Percentiles rank a stretch among this genome's conserved stretches.
phyloP scores from a whole-genome alignment of 2,113 vertebrate genomes.

The Cheilinus undulatus region DNA sequence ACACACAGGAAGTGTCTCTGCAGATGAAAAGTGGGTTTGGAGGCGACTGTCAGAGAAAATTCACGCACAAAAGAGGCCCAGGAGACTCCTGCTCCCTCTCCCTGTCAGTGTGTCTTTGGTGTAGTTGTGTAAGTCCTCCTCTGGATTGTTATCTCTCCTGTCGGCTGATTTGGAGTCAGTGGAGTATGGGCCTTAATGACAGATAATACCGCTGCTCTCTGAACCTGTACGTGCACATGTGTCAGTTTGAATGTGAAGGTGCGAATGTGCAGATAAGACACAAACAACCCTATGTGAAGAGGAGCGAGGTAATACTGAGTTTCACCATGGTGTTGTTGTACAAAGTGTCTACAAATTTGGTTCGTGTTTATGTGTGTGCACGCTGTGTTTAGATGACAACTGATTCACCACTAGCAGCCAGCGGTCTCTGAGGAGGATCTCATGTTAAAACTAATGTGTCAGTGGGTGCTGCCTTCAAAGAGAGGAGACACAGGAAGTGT shows the following conservation, averaged over 20 bases:
- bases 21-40: neutral
- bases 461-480: neutral
- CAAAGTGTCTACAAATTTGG: conserved; percentile 2
- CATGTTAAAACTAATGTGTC: conserved; percentile 32
- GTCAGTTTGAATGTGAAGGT: neutral
- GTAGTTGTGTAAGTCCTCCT: conserved; percentile 2
- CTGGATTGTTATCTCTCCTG: conserved; percentile 35
- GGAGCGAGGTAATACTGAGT: conserved; percentile 26
- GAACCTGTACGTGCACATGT: conserved; percentile 3
- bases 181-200: conserved; percentile 55
- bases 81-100: neutral
- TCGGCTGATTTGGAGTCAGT: conserved; percentile 55
- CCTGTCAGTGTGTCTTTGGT: neutral
- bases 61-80: neutral
- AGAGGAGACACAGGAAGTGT: neutral
- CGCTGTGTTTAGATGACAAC: conserved; percentile 29
- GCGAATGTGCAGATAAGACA: conserved; percentile 34
- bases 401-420: conserved; percentile 28
- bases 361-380: neutral
- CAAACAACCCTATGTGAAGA: neutral
- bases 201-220: conserved; percentile 32
- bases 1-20: neutral
- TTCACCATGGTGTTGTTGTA: neutral
- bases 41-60: neutral
- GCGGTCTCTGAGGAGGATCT: neutral